These are phyloP conservation scores for Copidosoma floridanum DNA, from an alignment of 1,140 invertebrate genomes.

Conservation along the genomic window DNA sequence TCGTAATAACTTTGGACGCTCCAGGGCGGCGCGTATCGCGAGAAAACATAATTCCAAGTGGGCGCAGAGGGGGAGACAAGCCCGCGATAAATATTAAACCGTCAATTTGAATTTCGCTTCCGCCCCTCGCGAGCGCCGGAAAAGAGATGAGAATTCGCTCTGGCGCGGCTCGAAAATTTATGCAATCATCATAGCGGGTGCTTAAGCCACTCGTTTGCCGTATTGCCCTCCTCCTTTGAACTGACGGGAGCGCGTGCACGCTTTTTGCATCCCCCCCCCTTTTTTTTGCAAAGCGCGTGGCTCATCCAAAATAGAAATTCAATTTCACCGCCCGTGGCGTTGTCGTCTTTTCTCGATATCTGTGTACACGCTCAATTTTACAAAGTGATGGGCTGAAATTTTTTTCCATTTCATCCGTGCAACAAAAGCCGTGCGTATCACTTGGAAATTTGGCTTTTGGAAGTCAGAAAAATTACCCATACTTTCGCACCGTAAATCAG, in stretches of 20 bases:
- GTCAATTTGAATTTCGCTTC: conserved; percentile 27
- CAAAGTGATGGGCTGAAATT: too few relatives aligned
- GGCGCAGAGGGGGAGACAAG: neutral
- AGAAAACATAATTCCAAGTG: conserved; percentile 27
- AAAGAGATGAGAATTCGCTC: conserved; percentile 23
- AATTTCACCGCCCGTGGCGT: too few relatives aligned
- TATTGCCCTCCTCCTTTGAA: conserved; percentile 3
- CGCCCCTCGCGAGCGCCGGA: neutral
- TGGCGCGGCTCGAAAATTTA: conserved; percentile 24
- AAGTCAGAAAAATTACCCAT: too few relatives aligned
- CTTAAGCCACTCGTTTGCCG: conserved; percentile 18
- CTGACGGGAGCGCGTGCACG: neutral
- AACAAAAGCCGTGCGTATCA: too few relatives aligned
- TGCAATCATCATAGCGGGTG: conserved; percentile 22
- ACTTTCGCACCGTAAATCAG: too few relatives aligned
- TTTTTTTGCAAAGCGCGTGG: neutral
- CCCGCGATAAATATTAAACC: conserved; percentile 28
- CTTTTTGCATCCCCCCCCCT: neutral
- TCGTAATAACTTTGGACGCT: conserved; percentile 2
- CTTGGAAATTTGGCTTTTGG: too few relatives aligned
- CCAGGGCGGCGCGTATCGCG: neutral
- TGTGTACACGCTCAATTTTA: too few relatives aligned
- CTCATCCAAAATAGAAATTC: conserved; percentile 1
- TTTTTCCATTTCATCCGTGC: too few relatives aligned
- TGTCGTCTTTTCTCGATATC: too few relatives aligned